Evolutionary conservation across 2,888 invertebrate species (phyloP), one percentile per base, ranked within the genome.

Genomic region (Thera britannica): DNA sequence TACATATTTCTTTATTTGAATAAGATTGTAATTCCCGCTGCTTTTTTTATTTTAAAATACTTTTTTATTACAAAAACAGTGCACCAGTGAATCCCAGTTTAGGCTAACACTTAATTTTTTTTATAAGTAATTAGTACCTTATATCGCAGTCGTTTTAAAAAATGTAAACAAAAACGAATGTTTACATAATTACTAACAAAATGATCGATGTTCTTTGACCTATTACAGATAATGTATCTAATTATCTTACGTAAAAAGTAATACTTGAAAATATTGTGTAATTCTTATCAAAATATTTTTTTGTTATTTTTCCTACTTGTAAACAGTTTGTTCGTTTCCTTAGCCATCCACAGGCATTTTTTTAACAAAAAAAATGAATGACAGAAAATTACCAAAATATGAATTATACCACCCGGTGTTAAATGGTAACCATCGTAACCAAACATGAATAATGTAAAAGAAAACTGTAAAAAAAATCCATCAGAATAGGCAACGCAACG

Each of bases 191-290:
- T 51, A 51, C 34, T 52, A 52, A 34, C 34, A 34, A 52, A 52
- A 52, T 34, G 51, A 12, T 51, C 2, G 11, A 44, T 12, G 3
- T 41, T 41, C 54, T 44, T n/a, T 63, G 63, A 57, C 57, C 63
- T 63, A 41, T 35, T 6, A 6, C 52, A 51, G 63, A 63, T 63
- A 63, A 49, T 38, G 49, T 52, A 34, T 34, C 52, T 23, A 9
- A 35, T 49, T n/a, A 48, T 54, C 35, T 35, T 54, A 9, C 36
- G 54, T 56, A 56, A 56, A 23, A 35, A 36, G 38, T 38, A 62
- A 57, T 62, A 62, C 34, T 38, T 23, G 11, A 49, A 62, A 38
- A 49, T 56, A 23, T 62, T 62, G 38, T 64, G 64, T 58, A 58
- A 64, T 54, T 58, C 46, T 58, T 58, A 58, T 64, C 58, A 34